These are phyloP conservation scores for Mesoligia furuncula DNA, from an alignment of 2,888 invertebrate species.

Conservation along the genomic window DNA sequence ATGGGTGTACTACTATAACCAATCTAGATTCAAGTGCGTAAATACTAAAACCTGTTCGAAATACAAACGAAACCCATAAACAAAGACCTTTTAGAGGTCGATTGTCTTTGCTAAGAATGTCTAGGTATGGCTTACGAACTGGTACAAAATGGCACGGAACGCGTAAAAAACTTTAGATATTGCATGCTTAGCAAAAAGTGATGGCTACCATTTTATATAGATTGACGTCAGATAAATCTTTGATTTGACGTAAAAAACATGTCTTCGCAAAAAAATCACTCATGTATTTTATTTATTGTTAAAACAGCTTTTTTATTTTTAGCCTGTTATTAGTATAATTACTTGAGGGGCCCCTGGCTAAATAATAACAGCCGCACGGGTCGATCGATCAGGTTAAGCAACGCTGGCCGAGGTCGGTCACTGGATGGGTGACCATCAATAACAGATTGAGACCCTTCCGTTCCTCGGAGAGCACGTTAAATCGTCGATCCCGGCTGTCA, in stretches of 20 bases:
- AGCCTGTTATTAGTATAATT: too few relatives aligned
- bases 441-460: too few relatives aligned
- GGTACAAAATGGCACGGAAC: slow-evolving; percentile 40
- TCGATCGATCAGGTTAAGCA: too few relatives aligned
- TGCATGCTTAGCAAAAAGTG: slow-evolving; percentile 8
- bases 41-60: slow-evolving; percentile 28
- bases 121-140: slow-evolving; percentile 1
- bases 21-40: slow-evolving; percentile 30
- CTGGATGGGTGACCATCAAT: too few relatives aligned
- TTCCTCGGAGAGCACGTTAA: too few relatives aligned
- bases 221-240: slow-evolving; percentile 31
- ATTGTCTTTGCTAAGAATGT: slow-evolving; percentile 25
- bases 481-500: too few relatives aligned
- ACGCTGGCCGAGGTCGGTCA: too few relatives aligned
- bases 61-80: slow-evolving; percentile 31
- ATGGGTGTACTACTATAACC: too few relatives aligned
- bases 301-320: not conserved
- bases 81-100: slow-evolving; percentile 22
- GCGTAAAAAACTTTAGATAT: slow-evolving; percentile 26
- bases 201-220: slow-evolving; percentile 7
- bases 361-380: too few relatives aligned
- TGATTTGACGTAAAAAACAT: not conserved
- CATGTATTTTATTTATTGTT: not conserved
- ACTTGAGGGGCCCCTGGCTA: too few relatives aligned
- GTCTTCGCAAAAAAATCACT: too few relatives aligned